phyloP scores from a whole-genome alignment of 2,113 vertebrate species.

The Tor tambroides region DNA sequence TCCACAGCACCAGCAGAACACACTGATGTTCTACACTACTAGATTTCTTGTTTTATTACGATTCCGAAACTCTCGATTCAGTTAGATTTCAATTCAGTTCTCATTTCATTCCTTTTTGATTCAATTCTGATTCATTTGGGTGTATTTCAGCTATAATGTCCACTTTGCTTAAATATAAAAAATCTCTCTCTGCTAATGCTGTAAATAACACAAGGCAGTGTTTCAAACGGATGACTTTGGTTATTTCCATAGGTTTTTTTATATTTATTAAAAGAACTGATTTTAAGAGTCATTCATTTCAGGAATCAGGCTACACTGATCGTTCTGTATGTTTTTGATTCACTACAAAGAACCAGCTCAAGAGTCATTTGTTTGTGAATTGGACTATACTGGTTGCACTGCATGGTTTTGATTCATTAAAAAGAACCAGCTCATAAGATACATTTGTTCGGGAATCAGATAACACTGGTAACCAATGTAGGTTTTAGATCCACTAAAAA shows the following conservation, averaged over 20 bases:
- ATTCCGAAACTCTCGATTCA: neutral
- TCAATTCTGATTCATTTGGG: neutral
- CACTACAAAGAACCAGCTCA: neutral
- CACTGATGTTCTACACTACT: neutral
- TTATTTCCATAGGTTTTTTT: no score
- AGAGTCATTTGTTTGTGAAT: no score
- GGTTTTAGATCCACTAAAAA: no score
- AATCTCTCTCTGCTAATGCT: neutral
- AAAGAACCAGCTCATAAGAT: neutral
- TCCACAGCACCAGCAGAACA: neutral
- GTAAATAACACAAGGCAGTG: neutral
- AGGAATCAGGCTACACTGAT: neutral
- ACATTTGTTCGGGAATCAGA: neutral
- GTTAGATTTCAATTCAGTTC: neutral
- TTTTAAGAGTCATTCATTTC: neutral
- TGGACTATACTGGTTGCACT: no score
- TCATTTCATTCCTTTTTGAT: neutral
- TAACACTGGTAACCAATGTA: neutral
- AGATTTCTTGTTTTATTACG: neutral
- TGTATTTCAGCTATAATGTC: neutral
- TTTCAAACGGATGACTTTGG: neutral
- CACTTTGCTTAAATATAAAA: neutral
- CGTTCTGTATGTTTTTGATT: neutral
- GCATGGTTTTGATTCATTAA: no score
- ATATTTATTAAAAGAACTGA: neutral